Conservation (phyloP, 2,888 invertebrate genomes). For the Malthinus flaveolus region DNA sequence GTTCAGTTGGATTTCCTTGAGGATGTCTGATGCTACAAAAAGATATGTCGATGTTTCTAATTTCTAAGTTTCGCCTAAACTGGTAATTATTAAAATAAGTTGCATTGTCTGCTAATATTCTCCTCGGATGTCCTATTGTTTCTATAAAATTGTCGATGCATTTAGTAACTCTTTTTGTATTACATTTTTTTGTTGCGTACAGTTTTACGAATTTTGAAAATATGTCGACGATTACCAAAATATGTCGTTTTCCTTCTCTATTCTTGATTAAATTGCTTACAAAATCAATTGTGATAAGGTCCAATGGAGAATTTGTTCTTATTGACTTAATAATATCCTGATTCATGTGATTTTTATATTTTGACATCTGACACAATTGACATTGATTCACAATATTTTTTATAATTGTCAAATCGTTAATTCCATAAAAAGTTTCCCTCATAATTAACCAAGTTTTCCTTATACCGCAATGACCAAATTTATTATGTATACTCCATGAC, state of each 20-base stretch:
- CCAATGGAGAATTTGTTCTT: not conserved
- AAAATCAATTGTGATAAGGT: not conserved
- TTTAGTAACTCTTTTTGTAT: slow-evolving; percentile 2
- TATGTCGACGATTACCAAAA: slow-evolving; percentile 14
- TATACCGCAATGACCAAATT: slow-evolving; percentile 2
- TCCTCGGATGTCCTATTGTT: not conserved
- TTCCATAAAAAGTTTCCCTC: not conserved
- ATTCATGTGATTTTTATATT: slow-evolving; percentile 6
- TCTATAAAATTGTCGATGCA: not conserved
- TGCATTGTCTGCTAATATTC: slow-evolving; percentile 4
- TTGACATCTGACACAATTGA: slow-evolving; percentile 1
- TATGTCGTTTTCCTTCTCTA: not conserved
- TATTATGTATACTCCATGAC: not conserved
- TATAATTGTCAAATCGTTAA: not conserved
- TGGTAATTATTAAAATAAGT: not conserved
- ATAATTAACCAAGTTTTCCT: slow-evolving; percentile 8
- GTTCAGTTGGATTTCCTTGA: not conserved
- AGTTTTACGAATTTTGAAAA: slow-evolving; percentile 22
- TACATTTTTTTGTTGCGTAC: slow-evolving; percentile 9
- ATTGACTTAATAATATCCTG: not conserved
- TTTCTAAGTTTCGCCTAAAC: not conserved
- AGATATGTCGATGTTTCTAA: not conserved
- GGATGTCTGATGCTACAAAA: not conserved
- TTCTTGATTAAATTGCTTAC: not conserved
- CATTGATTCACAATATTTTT: not conserved